A percentile compares a stretch with the other conserved stretches of the same genome.
These are phyloP conservation scores for Ciona savignyi DNA, from an alignment of 23 tunicate species.

Conservation along the genomic window DNA sequence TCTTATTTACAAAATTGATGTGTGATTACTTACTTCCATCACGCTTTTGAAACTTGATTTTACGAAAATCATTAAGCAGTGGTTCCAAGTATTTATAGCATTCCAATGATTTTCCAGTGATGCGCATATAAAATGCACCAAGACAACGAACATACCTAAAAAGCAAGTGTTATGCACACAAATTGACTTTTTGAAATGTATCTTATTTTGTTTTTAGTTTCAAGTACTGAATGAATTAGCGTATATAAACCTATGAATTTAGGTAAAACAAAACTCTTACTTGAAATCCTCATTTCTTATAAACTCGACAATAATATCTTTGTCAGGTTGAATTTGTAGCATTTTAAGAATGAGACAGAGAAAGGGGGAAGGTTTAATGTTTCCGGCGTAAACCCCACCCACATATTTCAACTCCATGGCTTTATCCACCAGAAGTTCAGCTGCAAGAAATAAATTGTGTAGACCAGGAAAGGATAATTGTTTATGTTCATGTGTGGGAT, in stretches of 20 bases:
- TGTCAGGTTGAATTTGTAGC: constrained; percentile 99
- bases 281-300: constrained; percentile 98
- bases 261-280: constrained; percentile 9
- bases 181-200: too few species aligned
- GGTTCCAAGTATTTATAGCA: constrained; percentile 94
- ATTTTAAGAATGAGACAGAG: constrained; percentile 85
- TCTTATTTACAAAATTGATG: too few species aligned
- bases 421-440: constrained; percentile 96
- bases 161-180: too few species aligned
- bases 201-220: too few species aligned
- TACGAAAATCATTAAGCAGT: constrained; percentile 81
- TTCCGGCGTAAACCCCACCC: constrained; percentile 95
- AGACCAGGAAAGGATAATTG: too few species aligned
- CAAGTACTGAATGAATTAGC: too few species aligned
- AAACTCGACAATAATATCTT: constrained; percentile 96
- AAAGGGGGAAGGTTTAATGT: constrained; percentile 94
- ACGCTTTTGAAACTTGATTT: constrained; percentile 64
- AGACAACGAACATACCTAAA: constrained; percentile 95
- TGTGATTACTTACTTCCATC: constrained; percentile 78
- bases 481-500: too few species aligned
- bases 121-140: constrained; percentile 94
- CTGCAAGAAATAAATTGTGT: constrained; percentile 35
- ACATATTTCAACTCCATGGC: constrained; percentile 94
- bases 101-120: constrained; percentile 96
- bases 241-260: neutral